Evolutionary conservation across 2,797 vertebrate species (phyloP).

Genomic region (Halcyon chelicuti): DNA sequence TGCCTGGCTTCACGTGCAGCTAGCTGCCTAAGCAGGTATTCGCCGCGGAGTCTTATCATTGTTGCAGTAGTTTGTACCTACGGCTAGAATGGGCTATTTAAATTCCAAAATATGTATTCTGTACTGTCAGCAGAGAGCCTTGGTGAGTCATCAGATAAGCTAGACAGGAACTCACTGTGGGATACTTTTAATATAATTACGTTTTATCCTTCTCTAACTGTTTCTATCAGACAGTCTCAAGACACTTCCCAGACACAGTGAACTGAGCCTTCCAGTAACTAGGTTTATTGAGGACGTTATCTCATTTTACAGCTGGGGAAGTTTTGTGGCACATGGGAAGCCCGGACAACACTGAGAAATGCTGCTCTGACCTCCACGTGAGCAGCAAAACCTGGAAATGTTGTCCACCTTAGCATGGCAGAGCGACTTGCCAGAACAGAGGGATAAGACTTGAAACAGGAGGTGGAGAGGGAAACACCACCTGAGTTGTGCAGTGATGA

Average conservation of each 20-base stretch:
- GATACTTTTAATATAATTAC: neutral
- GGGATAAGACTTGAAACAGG: neutral
- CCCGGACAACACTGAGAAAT: neutral
- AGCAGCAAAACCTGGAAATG: neutral
- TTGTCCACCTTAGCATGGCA: neutral
- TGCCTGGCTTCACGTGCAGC: neutral
- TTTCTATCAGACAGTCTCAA: neutral
- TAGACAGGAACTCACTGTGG: neutral
- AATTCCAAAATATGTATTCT: neutral
- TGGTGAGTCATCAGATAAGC: neutral
- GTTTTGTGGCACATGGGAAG: neutral
- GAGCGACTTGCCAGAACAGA: neutral
- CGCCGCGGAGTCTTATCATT: neutral
- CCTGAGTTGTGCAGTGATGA: rapidly evolving
- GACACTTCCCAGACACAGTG: neutral
- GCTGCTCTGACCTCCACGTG: neutral
- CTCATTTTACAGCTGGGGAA: neutral
- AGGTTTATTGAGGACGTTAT: neutral
- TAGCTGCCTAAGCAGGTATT: neutral
- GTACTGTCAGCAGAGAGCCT: neutral
- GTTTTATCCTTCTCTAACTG: neutral
- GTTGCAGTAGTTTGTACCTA: neutral
- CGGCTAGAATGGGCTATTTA: neutral
- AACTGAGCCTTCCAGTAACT: neutral
- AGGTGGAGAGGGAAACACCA: neutral